Evolutionary conservation across 2,797 vertebrate genomes (phyloP).

Genomic region (Sebastes matsubarae): DNA sequence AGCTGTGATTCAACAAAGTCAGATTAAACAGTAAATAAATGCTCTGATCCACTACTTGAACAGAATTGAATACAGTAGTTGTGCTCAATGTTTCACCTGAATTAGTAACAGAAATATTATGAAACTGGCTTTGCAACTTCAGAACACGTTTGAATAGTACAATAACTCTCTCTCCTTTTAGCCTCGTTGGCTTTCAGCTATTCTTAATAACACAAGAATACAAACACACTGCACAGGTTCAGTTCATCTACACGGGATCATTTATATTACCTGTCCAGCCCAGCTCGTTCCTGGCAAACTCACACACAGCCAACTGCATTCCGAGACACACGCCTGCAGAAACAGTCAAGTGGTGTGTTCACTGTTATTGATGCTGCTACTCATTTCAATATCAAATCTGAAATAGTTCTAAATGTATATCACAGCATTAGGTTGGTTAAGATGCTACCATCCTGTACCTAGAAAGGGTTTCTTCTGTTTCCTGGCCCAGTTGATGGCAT

Average conservation of each 20-base stretch:
- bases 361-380: neutral
- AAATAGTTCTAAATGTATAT: neutral
- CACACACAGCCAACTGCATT: conserved; percentile 93
- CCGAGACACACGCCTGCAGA: conserved; percentile 90
- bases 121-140: neutral
- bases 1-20: neutral
- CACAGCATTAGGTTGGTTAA: neutral
- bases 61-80: neutral
- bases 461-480: conserved; percentile 93
- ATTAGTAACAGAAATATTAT: neutral
- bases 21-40: neutral
- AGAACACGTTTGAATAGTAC: neutral
- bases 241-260: neutral
- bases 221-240: neutral
- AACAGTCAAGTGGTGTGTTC: neutral
- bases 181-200: neutral
- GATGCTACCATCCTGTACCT: conserved; percentile 72
- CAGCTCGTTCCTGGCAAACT: conserved; percentile 88
- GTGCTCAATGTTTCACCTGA: neutral
- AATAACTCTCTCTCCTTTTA: neutral
- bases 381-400: neutral
- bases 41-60: neutral
- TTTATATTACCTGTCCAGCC: conserved; percentile 87
- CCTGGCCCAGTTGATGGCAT: conserved; percentile 94
- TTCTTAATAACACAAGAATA: neutral